Base-by-base conservation (phyloP, 2,888 invertebrate species). In the Cerceris rybyensis region DNA sequence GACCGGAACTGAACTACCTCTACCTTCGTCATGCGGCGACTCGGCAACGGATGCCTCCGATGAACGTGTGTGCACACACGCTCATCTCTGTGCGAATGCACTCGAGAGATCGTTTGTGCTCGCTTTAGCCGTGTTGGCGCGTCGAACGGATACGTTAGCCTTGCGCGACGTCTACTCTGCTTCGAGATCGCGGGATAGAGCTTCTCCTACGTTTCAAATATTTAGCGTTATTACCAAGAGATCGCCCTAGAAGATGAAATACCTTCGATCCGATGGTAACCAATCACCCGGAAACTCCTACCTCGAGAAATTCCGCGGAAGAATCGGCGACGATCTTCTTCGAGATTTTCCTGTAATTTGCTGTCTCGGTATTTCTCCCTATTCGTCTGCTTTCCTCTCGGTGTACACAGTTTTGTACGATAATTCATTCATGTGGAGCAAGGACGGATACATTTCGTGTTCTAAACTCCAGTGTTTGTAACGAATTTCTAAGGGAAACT, bases 1-100 rank as follows among this genome's bases (percentile, higher is more conserved):
- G 88, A 91, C 90, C 91, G 90, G 90, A 92, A 91, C 90, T 89
- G 88, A 90, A 89, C 90, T 89, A 83, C 81, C 84, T 81, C n/a
- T 78, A 60, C 61, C 64, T 61, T 17, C 28, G 58, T n/a, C 61
- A 63, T 58, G 58, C 75, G 28, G 28, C 28, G 28, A 28, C 28
- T 28, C 28, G 28, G 28, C 28, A 2, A 28, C 28, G 28, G 28
- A 28, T 28, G 28, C 28, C 28, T 28, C 1, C 28, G 28, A 28
- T 28, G 28, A 1, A 42, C 63, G 63, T 66, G 61, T 69, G 42
- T 61, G 63, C 66, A 66, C 54, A 73, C 14, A 67, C 63, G 61
- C 67, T 69, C 63, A 66, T 69, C 74, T 68, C 74, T 69, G 57
- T 64, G 66, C 65, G 49, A 13, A 52, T 52, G 52, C 14, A 52